phyloP scores from a whole-genome alignment of 2,888 invertebrate species.

The Nomada ruficornis region DNA sequence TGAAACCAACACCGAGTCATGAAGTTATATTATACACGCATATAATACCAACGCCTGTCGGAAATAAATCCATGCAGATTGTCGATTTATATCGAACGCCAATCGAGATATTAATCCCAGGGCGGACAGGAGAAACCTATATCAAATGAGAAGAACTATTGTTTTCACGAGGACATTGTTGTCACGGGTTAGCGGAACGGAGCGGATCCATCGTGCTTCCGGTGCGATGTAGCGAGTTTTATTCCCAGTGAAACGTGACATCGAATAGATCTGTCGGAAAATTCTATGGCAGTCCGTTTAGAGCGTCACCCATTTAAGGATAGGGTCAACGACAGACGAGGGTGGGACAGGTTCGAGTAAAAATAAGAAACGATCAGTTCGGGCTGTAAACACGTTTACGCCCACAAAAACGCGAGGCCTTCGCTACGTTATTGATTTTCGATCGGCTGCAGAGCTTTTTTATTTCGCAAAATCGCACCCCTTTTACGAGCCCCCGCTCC shows the following conservation, averaged over 20 bases:
- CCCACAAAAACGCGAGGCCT: conserved; percentile 26
- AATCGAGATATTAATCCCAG: conserved; percentile 40
- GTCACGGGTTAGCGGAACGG: conserved; percentile 13
- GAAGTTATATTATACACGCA: neutral
- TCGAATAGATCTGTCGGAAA: conserved; percentile 46
- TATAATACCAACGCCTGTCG: neutral
- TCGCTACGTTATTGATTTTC: conserved; percentile 62
- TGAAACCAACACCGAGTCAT: neutral
- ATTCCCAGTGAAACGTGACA: conserved; percentile 31
- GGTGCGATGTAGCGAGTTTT: conserved; percentile 40
- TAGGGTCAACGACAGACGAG: conserved; percentile 12
- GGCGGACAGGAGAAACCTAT: neutral
- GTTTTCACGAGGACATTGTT: conserved; percentile 34
- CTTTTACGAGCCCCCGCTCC: conserved; percentile 45
- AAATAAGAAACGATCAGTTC: conserved; percentile 49
- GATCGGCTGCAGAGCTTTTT: conserved; percentile 58
- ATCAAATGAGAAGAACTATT: conserved; percentile 14
- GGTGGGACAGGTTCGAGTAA: conserved; percentile 30
- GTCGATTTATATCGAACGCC: conserved; percentile 29
- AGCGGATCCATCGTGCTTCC: conserved; percentile 14
- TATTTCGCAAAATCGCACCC: conserved; percentile 62
- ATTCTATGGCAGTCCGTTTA: conserved; percentile 44
- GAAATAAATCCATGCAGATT: neutral
- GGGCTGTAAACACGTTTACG: conserved; percentile 63
- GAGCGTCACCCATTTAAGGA: conserved; percentile 19